These are phyloP conservation scores for Myotis lucifugus DNA, from an alignment of 2,113 vertebrate genomes.

Conservation along the genomic window DNA sequence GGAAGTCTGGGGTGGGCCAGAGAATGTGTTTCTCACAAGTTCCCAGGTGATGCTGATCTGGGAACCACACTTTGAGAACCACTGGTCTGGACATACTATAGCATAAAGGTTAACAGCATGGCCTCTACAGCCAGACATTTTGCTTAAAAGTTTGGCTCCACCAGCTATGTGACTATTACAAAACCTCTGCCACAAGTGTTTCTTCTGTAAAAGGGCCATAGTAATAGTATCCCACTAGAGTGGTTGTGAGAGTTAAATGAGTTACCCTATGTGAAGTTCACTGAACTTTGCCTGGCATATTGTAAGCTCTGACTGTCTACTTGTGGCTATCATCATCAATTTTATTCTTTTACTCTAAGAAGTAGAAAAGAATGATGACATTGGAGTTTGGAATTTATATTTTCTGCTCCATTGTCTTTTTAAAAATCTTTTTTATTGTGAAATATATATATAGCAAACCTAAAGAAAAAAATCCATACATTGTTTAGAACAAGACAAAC, in stretches of 20 bases:
- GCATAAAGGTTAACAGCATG: neutral
- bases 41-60: neutral
- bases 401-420: neutral
- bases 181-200: slow-evolving; percentile 3
- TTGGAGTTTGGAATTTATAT: neutral
- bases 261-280: neutral
- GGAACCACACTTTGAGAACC: neutral
- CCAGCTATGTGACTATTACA: neutral
- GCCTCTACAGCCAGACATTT: neutral
- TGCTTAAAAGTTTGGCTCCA: neutral
- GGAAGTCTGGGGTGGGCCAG: neutral
- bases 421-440: neutral
- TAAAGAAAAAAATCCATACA: neutral
- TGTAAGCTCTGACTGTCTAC: neutral
- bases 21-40: neutral
- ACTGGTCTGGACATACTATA: neutral
- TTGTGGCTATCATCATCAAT: neutral
- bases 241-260: neutral
- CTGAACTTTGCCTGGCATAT: neutral
- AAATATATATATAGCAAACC: neutral
- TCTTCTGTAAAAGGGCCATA: neutral
- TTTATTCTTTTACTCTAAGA: neutral
- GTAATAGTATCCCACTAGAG: neutral
- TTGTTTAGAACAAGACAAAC: neutral
- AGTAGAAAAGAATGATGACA: neutral